Conservation (phyloP, 2,113 vertebrate genomes). For the Bubo blakistoni region DNA sequence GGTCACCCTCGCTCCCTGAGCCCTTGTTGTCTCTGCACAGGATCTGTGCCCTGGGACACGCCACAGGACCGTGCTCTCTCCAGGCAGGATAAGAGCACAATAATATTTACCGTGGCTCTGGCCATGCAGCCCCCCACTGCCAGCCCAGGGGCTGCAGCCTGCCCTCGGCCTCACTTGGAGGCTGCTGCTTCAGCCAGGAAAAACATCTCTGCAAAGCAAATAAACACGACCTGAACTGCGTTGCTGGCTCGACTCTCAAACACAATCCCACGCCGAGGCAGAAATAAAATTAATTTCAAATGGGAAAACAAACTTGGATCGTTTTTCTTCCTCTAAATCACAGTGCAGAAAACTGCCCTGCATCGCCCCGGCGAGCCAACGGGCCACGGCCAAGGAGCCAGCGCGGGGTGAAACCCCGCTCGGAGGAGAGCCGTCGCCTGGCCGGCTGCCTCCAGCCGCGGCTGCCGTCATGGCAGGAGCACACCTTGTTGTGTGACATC, state of each 20-base stretch:
- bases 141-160: neutral
- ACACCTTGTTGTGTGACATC: neutral
- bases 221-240: neutral
- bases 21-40: neutral
- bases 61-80: fast-evolving
- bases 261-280: constrained; percentile 1
- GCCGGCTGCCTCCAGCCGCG: neutral
- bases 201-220: constrained; percentile 22
- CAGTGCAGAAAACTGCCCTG: neutral
- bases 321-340: neutral
- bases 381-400: neutral
- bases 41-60: neutral
- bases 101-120: neutral
- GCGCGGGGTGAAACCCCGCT: neutral
- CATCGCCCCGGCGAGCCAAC: neutral
- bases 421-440: neutral
- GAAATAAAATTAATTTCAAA: neutral
- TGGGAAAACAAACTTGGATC: neutral
- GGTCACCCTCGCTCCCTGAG: neutral
- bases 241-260: neutral
- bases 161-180: neutral
- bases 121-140: neutral
- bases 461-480: neutral
- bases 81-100: neutral
- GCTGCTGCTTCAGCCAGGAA: constrained; percentile 27